A percentile compares a stretch with the other conserved stretches of the same genome.
Evolutionary conservation across 2,797 vertebrate genomes (phyloP).

Genomic region (Setipinna tenuifilis): DNA sequence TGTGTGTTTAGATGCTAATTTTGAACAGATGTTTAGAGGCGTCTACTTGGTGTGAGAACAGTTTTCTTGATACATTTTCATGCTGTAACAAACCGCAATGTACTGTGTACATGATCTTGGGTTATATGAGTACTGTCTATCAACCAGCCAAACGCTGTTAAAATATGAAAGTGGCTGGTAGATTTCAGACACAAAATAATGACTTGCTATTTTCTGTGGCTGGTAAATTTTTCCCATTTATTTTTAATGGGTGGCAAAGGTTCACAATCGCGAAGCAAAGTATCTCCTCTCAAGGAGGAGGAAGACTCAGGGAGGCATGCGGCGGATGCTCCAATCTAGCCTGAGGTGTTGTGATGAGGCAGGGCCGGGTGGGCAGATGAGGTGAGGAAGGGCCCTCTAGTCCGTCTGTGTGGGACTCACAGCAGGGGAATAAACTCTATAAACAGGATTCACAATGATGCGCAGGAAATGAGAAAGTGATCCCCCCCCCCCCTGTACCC

Average conservation of each 20-base stretch:
- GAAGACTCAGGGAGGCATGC: no score
- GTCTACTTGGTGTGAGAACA: background rate
- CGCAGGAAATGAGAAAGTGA: conserved; percentile 25
- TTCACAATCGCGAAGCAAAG: no score
- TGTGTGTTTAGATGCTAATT: background rate
- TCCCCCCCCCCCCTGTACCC: background rate
- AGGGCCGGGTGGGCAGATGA: background rate
- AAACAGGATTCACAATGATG: conserved; percentile 1
- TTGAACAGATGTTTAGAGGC: background rate
- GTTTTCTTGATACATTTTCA: background rate
- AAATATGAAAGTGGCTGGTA: no score
- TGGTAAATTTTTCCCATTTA: no score
- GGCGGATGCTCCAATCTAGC: no score
- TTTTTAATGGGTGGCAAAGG: no score
- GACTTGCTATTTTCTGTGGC: no score
- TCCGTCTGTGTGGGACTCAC: conserved; percentile 3
- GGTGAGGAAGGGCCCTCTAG: background rate
- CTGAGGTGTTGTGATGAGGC: no score
- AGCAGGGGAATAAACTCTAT: conserved; percentile 17
- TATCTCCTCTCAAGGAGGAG: no score
- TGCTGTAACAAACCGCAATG: background rate
- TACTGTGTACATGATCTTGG: background rate
- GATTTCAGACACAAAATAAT: no score
- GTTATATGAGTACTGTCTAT: no score
- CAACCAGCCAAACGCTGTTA: no score